Evolutionary conservation across 2,888 invertebrate species (phyloP).

Genomic region (Tineola bisselliella): DNA sequence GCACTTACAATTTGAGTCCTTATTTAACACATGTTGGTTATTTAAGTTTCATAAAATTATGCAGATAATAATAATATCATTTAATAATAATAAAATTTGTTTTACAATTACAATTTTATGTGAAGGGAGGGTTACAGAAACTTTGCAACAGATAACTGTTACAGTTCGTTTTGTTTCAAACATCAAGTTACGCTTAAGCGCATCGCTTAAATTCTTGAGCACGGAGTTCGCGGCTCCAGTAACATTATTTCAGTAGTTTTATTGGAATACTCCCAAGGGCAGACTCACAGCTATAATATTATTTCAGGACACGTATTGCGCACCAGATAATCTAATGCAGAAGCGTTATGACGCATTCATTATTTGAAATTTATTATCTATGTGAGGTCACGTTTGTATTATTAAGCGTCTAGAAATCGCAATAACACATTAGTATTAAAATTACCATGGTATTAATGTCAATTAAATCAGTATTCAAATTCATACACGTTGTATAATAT

Average conservation of each 20-base stretch:
- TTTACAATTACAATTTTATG: not conserved
- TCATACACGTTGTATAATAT: too few relatives aligned
- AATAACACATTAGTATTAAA: not conserved
- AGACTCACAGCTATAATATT: constrained; percentile 44
- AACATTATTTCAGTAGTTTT: constrained; percentile 41
- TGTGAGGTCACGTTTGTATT: constrained; percentile 33
- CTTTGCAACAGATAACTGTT: not conserved
- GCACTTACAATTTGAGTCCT: not conserved
- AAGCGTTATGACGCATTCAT: constrained; percentile 57
- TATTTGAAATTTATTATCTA: constrained; percentile 39
- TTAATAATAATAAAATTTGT: too few relatives aligned
- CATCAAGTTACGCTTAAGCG: constrained; percentile 13
- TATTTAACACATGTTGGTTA: not conserved
- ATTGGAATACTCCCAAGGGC: constrained; percentile 31
- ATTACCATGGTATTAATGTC: not conserved
- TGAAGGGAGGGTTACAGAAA: not conserved
- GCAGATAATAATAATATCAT: too few relatives aligned
- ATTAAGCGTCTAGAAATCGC: constrained; percentile 10
- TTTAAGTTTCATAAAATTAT: too few relatives aligned
- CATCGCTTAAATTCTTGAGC: constrained; percentile 16
- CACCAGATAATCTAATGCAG: constrained; percentile 57
- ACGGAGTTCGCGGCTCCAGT: constrained; percentile 21
- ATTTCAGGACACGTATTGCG: constrained; percentile 59
- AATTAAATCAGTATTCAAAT: too few relatives aligned
- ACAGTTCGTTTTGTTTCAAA: constrained; percentile 2